A percentile compares a stretch with the other conserved stretches of the same genome.
Evolutionary conservation across 2,888 invertebrate genomes (phyloP).

Genomic region (Amiota mariae): DNA sequence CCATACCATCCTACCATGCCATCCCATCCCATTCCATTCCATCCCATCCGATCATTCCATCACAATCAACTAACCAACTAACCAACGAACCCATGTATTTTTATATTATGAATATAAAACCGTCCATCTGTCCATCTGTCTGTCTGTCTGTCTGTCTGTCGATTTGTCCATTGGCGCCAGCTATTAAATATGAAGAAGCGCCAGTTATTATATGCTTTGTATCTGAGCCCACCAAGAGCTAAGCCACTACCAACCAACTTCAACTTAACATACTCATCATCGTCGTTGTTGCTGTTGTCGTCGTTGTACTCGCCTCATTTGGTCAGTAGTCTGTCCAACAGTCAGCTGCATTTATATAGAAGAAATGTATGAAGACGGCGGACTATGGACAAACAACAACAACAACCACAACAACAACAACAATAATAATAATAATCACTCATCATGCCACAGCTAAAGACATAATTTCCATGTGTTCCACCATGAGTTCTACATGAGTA

Average conservation of each 20-base stretch:
- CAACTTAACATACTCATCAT: too few relatives aligned
- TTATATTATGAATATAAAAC: not conserved
- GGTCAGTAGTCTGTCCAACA: too few relatives aligned
- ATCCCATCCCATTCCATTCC: too few relatives aligned
- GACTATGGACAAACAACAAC: not conserved
- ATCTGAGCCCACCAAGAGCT: constrained; percentile 49
- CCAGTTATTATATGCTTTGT: constrained; percentile 39
- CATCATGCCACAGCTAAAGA: constrained; percentile 54
- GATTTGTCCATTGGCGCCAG: constrained; percentile 47
- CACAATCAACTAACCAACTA: too few relatives aligned
- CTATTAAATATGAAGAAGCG: constrained; percentile 41
- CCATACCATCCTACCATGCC: too few relatives aligned
- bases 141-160: constrained; percentile 18
- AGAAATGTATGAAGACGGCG: not conserved
- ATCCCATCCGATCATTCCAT: too few relatives aligned
- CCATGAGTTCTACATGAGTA: constrained; percentile 14
- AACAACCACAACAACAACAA: constrained; percentile 27
- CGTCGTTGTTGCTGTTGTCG: too few relatives aligned
- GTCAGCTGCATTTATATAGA: not conserved
- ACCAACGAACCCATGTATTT: not conserved
- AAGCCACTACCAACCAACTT: not conserved
- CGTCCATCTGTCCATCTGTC: not conserved
- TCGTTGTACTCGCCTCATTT: too few relatives aligned
- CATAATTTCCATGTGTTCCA: constrained; percentile 49
- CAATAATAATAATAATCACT: constrained; percentile 34